Base-by-base conservation (phyloP, 1,140 invertebrate genomes). In the Calephelis virginiensis region DNA sequence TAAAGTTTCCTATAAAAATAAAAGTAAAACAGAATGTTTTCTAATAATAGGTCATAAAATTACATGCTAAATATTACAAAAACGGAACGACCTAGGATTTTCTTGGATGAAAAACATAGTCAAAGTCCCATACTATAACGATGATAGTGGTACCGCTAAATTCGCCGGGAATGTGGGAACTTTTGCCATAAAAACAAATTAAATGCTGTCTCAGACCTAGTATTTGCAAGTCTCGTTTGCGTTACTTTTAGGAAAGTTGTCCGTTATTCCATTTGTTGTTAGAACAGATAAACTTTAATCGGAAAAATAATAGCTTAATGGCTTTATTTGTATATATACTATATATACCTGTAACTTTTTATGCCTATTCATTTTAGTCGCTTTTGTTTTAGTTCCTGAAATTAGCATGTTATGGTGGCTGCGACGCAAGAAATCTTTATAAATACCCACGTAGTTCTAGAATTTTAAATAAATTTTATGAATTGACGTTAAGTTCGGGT, bases 121-220 rank as follows among this genome's bases (percentile, higher is more conserved):
- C 13, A 56, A 53, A 53, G 28, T 56, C 53, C 17, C 28, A 17
- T 56, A 12, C 53, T n/a, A 56, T 56, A 56, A 43, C 50, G 37
- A 43, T 43, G 63, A 64, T 64, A 64, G 63, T 56, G 53, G 53
- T 43, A 64, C 71, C 63, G 70, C 73, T 70, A 64, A 81, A 66
- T 70, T 82, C 71, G 73, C 70, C 69, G 69, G 73, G 77, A 83
- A 83, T 81, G 79, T 78, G 62, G 13, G 77, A 85, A 87, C 71
- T 89, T 89, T 79, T 63, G 80, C 80, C 79, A 87, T 89, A 87
- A 89, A 89, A 85, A 81, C 78, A 82, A 89, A 83, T 84, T 80
- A 82, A 76, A 72, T 81, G 73, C 75, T 71, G 74, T 81, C 70
- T 77, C 81, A 83, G 77, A 79, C 75, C 68, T 70, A 69, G 65